These are phyloP conservation scores for Lophotis ruficrista DNA, from an alignment of 2,113 vertebrate species.

Conservation along the genomic window DNA sequence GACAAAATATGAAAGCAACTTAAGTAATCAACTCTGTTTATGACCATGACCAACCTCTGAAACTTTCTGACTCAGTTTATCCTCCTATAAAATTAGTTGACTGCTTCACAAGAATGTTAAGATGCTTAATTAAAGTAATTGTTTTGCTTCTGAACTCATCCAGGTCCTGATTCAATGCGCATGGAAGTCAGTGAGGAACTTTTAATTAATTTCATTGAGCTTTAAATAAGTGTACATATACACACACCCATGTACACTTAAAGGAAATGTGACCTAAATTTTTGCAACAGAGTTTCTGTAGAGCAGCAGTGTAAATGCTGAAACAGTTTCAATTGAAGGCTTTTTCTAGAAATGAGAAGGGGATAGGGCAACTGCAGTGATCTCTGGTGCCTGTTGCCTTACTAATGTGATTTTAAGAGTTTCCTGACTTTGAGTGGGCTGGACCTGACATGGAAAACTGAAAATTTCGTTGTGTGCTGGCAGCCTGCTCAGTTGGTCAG, in stretches of 20 bases:
- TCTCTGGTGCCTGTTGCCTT: not conserved
- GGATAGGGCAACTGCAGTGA: not conserved
- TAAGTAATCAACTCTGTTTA: not conserved
- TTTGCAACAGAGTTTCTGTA: not conserved
- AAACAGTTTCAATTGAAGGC: not conserved
- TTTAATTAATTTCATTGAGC: slow-evolving; percentile 65
- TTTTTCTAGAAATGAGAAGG: not conserved
- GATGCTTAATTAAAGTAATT: slow-evolving; percentile 66
- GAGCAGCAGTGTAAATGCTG: not conserved
- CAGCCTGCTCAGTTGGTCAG: not conserved
- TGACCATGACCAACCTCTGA: slow-evolving; percentile 6
- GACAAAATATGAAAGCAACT: not conserved
- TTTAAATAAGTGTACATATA: slow-evolving; percentile 12
- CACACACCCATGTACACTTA: not conserved
- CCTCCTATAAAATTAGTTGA: slow-evolving; percentile 40
- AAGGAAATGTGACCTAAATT: slow-evolving; percentile 55
- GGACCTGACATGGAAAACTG: not conserved
- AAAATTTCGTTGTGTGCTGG: not conserved
- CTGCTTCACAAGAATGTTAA: slow-evolving; percentile 25
- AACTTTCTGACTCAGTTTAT: slow-evolving; percentile 49
- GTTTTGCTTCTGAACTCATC: slow-evolving; percentile 42
- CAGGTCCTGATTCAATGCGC: slow-evolving; percentile 28
- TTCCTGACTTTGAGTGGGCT: not conserved
- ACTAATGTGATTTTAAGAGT: not conserved
- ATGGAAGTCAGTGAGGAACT: slow-evolving; percentile 45